Evolutionary conservation across 2,797 vertebrate species (phyloP).

Genomic region (Fundulus diaphanus): DNA sequence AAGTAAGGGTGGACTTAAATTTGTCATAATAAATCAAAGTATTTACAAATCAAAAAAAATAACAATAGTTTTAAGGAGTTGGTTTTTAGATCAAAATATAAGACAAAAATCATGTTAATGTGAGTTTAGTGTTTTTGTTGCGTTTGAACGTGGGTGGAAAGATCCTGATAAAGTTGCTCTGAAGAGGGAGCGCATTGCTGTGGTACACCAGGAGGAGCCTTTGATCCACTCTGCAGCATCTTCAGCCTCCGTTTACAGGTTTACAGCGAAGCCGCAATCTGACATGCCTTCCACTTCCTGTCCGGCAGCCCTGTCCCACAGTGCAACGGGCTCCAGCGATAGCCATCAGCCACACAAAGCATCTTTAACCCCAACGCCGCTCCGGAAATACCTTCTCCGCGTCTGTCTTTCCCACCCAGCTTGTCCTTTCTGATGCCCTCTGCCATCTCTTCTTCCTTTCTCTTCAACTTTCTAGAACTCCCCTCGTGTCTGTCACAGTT

Average conservation of each 20-base stretch:
- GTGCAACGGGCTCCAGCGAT: slow-evolving; percentile 69
- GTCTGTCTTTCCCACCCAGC: slow-evolving; percentile 64
- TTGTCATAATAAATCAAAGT: neutral
- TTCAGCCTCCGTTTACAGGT: slow-evolving; percentile 15
- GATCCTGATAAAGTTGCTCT: slow-evolving; percentile 2
- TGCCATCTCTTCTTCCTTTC: slow-evolving; percentile 22
- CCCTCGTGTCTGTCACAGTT: neutral
- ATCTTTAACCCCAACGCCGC: slow-evolving; percentile 66
- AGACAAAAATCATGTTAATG: neutral
- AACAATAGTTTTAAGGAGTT: neutral
- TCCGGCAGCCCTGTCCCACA: slow-evolving; percentile 63
- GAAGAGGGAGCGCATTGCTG: slow-evolving; percentile 19
- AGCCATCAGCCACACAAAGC: slow-evolving; percentile 69
- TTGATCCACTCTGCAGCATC: slow-evolving; percentile 27
- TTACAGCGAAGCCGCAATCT: slow-evolving; percentile 37
- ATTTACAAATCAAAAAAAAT: neutral
- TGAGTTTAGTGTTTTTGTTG: neutral
- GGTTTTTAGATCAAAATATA: neutral
- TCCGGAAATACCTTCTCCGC: slow-evolving; percentile 79
- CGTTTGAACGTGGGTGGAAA: neutral
- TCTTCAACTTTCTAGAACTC: slow-evolving; percentile 23
- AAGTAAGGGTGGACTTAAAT: neutral
- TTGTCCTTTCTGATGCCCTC: slow-evolving; percentile 48
- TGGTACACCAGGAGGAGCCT: slow-evolving; percentile 58
- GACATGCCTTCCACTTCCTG: slow-evolving; percentile 66